Conservation (phyloP, 2,797 vertebrate genomes). For the Dipus sagitta region DNA sequence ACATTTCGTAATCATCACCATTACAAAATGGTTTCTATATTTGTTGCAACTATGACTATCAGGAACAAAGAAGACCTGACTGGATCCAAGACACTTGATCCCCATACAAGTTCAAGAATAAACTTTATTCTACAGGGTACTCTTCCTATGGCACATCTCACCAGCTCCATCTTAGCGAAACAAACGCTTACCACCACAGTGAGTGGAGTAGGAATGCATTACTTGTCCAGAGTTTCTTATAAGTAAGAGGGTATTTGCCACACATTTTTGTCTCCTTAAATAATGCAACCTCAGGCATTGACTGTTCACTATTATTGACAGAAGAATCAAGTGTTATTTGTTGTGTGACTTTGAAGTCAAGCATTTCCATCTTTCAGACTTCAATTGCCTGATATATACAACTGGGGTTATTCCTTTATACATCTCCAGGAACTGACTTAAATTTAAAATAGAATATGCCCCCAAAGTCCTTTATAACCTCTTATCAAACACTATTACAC, state of each 20-base stretch:
- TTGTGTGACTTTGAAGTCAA: not conserved
- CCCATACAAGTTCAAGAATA: conserved; percentile 29
- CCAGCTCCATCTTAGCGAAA: not conserved
- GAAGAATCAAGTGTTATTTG: not conserved
- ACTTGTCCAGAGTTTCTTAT: not conserved
- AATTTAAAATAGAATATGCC: not conserved
- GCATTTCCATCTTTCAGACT: not conserved
- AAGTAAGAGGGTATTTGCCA: not conserved
- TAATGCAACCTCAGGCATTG: not conserved
- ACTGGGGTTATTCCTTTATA: not conserved
- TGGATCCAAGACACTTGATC: not conserved
- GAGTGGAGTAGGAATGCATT: not conserved
- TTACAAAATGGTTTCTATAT: not conserved
- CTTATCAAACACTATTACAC: not conserved
- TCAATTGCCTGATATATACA: not conserved
- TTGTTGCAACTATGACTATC: not conserved
- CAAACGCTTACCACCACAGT: not conserved
- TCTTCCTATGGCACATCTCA: not conserved
- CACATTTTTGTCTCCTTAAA: conserved; percentile 24
- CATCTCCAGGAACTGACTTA: not conserved
- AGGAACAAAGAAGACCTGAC: not conserved
- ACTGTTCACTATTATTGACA: conserved; percentile 1
- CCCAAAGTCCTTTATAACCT: not conserved
- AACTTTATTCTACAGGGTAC: conserved; percentile 5
- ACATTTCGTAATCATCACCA: not conserved